Conservation (phyloP, 2,113 vertebrate genomes). For the Charina bottae region DNA sequence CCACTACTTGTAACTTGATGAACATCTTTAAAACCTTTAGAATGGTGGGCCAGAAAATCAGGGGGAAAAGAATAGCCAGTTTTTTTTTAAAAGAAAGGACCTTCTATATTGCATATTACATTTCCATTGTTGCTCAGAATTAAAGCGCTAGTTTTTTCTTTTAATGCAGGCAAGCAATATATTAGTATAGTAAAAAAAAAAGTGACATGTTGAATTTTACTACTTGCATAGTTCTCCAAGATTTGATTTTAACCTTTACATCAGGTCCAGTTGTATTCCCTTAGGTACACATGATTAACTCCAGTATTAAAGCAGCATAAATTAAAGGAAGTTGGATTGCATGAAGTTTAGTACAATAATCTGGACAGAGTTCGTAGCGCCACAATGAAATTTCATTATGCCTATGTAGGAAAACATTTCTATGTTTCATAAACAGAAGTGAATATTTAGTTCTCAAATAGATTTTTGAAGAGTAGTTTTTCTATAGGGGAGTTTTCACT, state of each 20-base stretch:
- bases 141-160: background rate
- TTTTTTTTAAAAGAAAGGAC: slow-evolving; percentile 18
- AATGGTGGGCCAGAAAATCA: slow-evolving; percentile 4
- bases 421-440: slow-evolving; percentile 39
- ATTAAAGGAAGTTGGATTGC: slow-evolving; percentile 42
- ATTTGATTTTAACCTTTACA: background rate
- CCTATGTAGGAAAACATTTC: background rate
- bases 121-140: background rate
- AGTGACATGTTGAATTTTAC: background rate
- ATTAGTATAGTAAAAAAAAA: slow-evolving; percentile 18
- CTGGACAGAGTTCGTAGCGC: slow-evolving; percentile 24
- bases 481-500: slow-evolving; percentile 46
- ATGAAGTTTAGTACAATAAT: slow-evolving; percentile 45
- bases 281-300: slow-evolving; percentile 21
- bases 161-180: background rate
- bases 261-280: slow-evolving; percentile 5
- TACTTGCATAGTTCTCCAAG: slow-evolving; percentile 3
- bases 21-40: slow-evolving; percentile 12
- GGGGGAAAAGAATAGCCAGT: background rate
- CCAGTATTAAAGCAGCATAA: slow-evolving; percentile 38
- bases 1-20: background rate
- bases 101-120: background rate
- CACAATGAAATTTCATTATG: background rate
- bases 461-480: slow-evolving; percentile 50
- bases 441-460: slow-evolving; percentile 43